Evolutionary conservation across 1,140 invertebrate genomes (phyloP), one percentile per base, ranked within the genome.

Genomic region (Atta cephalotes): DNA sequence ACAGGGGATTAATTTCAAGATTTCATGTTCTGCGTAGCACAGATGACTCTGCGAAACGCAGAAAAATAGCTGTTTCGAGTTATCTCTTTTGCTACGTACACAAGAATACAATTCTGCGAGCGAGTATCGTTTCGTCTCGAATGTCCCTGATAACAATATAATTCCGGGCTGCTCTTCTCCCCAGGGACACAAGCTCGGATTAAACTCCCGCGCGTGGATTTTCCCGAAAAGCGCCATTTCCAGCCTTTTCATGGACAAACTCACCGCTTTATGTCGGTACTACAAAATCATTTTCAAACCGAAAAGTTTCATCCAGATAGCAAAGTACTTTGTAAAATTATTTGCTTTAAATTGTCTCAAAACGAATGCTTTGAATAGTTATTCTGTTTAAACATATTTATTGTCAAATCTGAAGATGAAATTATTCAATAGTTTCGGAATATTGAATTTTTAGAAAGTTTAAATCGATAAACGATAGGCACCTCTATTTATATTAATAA

Each of bases 61-160:
- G 68, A 82, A 82, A 82, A 82, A 53, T 82, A 18, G 35, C 21
- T 72, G 51, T 25, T 12, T 18, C 14, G 16, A 18, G 68, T 74
- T 74, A 82, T 74, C 80, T 72, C 80, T 72, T 58, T 58, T 39
- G 53, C 0, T 60, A 39, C 68, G 31, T 74, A 72, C 35, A 60
- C 35, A 25, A 49, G 68, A 60, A n/a, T 76, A 62, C 71, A 84
- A 84, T 76, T n/a, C 68, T 18, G 68, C 53, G 35, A 51, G 45
- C 70, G 18, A 72, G 68, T 84, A 63, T 84, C 80, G 39, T 82
- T 60, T 74, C 68, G 56, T 62, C 28, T 51, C 80, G 56, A 76
- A 74, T 82, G 25, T 76, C n/a, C 58, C 39, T 74, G 80, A 84
- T 84, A 76, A 84, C 80, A 63, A 84, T 62, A 21, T 84, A 84